These are phyloP conservation scores for Aphis craccivora DNA, from an alignment of 1,140 invertebrate genomes.

Conservation along the genomic window DNA sequence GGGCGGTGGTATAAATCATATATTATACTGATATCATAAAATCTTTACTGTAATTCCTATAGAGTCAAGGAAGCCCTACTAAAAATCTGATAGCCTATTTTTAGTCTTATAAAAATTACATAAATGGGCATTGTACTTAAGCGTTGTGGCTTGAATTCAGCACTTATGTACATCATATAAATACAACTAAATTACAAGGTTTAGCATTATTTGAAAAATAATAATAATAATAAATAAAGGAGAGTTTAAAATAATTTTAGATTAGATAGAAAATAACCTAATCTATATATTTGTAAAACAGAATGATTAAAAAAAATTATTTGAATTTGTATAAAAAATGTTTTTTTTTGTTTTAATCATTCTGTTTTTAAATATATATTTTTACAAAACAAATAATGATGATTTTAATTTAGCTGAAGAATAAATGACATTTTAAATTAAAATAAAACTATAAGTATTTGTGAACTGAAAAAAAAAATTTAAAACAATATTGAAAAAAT, in stretches of 20 bases:
- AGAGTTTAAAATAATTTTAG: conserved; percentile 32
- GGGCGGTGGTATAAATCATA: conserved; percentile 35
- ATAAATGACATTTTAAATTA: conserved; percentile 15
- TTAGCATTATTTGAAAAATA: conserved; percentile 17
- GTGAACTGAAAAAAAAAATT: conserved; percentile 37
- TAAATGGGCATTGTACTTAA: conserved; percentile 42
- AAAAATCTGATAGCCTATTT: conserved; percentile 25
- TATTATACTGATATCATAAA: not conserved
- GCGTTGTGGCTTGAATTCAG: conserved; percentile 16
- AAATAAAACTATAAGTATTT: not conserved
- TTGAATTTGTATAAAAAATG: conserved; percentile 35
- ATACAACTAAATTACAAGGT: conserved; percentile 54
- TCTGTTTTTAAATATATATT: conserved; percentile 48
- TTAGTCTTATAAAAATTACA: conserved; percentile 40
- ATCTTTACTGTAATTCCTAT: conserved; percentile 40
- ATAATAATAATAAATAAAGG: not conserved
- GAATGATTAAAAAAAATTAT: conserved; percentile 47
- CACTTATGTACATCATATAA: conserved; percentile 55
- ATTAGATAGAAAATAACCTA: conserved; percentile 21
- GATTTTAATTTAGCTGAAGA: conserved; percentile 7
- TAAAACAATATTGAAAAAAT: conserved; percentile 22
- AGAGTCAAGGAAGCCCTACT: conserved; percentile 40
- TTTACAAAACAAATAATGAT: conserved; percentile 49
- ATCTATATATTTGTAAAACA: conserved; percentile 27
- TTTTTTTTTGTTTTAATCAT: conserved; percentile 29